Evolutionary conservation across 2,113 vertebrate species (phyloP), one percentile per base, ranked within the genome.

Genomic region (Chaenocephalus aceratus): DNA sequence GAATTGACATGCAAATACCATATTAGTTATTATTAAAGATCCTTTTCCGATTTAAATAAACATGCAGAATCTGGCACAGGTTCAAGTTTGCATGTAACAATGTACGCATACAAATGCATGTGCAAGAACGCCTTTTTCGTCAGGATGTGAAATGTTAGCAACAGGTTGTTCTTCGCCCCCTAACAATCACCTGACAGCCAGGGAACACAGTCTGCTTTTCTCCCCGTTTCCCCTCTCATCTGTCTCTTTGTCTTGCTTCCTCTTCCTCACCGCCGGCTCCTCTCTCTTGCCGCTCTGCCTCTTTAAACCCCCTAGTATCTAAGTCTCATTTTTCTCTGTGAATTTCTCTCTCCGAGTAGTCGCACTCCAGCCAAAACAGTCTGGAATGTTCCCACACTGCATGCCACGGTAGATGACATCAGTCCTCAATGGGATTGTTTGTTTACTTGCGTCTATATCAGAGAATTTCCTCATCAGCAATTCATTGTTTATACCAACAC

Each of bases 301-400:
- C 65, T 69, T 65, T 46, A 30, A 73, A 41, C 30, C 15, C 26
- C 18, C 30, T 30, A 26, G 1, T 18, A 18, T 45, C 60, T 21
- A 44, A 14, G 44, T 48, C 45, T 72, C 49, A 18, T 53, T 63
- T 54, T 48, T 74, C 69, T 74, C 69, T 10, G 67, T 74, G 56
- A 75, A 64, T 73, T 57, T 69, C 64, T 77, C 67, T 70, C 61
- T 77, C 67, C 48, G 30, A 66, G 71, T 77, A 49, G 49, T 67
- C 62, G 16, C 57, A 56, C 78, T 80, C 46, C 36, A 67, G 80
- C 83, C 79, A 70, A 76, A 82, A 89, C 62, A 89, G 75, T 65
- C 45, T 82, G 83, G 63, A 84, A 80, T 70, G 53, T 78, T 79
- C 76, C 56, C 63, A 60, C 53, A 57, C 66, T 56, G 30, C 3